These are phyloP conservation scores for Zophobas morio DNA, from an alignment of 1,140 invertebrate species.

Conservation along the genomic window DNA sequence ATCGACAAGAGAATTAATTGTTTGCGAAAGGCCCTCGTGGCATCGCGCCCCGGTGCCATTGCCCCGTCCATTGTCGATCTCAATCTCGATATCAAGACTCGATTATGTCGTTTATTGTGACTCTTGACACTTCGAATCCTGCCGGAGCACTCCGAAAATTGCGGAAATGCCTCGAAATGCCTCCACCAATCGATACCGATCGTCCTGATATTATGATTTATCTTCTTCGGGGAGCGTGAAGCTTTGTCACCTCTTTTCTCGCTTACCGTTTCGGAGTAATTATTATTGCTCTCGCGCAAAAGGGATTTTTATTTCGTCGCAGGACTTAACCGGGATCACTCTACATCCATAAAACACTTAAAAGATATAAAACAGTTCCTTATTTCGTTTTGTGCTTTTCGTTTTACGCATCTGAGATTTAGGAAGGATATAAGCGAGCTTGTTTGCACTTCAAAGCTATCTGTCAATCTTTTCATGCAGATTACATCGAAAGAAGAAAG, in stretches of 20 bases:
- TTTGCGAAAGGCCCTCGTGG: slow-evolving; percentile 21
- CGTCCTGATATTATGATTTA: slow-evolving; percentile 44
- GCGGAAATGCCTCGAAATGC: slow-evolving; percentile 45
- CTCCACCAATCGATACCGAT: slow-evolving; percentile 43
- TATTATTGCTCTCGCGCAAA: slow-evolving; percentile 32
- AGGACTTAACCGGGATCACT: slow-evolving; percentile 26
- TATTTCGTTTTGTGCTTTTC: slow-evolving; percentile 42
- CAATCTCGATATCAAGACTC: slow-evolving; percentile 50
- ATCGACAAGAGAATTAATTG: slow-evolving; percentile 27
- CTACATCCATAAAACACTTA: slow-evolving; percentile 40
- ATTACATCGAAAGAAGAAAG: slow-evolving; percentile 49
- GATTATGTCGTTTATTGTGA: slow-evolving; percentile 51
- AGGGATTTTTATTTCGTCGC: slow-evolving; percentile 21
- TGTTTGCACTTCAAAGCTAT: slow-evolving; percentile 55
- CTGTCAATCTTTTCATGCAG: slow-evolving; percentile 53
- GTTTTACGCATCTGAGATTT: slow-evolving; percentile 32
- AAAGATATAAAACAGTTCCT: slow-evolving; percentile 42
- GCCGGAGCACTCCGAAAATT: slow-evolving; percentile 36
- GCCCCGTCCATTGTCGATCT: slow-evolving; percentile 45
- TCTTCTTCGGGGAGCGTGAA: slow-evolving; percentile 15
- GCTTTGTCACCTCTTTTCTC: background rate
- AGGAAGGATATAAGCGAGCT: slow-evolving; percentile 48
- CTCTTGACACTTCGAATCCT: slow-evolving; percentile 44
- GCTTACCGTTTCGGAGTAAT: slow-evolving; percentile 1
- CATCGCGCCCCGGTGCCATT: slow-evolving; percentile 13